These are phyloP conservation scores for Aradophagus sp. DNA, from an alignment of 1,140 invertebrate genomes.

Conservation along the genomic window DNA sequence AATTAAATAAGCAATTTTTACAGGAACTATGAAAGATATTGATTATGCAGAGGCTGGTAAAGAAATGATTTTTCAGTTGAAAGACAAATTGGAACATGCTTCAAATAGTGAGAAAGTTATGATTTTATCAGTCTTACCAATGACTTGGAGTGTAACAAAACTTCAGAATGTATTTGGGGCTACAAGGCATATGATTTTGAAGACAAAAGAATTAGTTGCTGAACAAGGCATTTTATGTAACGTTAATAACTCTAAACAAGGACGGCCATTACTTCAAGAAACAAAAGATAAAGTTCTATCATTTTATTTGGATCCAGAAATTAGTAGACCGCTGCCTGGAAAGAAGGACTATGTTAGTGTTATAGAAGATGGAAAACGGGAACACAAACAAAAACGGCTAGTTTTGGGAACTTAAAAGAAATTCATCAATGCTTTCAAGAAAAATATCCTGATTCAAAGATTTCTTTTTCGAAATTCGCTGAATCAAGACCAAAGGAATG, in stretches of 20 bases:
- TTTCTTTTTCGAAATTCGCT: constrained; percentile 14
- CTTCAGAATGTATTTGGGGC: constrained; percentile 5
- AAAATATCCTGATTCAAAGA: constrained; percentile 8
- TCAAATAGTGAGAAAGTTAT: constrained; percentile 1
- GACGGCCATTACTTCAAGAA: neutral
- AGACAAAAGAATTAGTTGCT: constrained; percentile 8
- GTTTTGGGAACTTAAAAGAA: constrained; percentile 19
- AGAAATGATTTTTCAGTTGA: constrained; percentile 17
- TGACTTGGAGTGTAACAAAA: constrained; percentile 3
- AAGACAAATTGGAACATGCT: constrained; percentile 15
- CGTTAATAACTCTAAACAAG: constrained; percentile 3
- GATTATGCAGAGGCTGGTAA: constrained; percentile 15
- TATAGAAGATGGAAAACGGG: constrained; percentile 1
- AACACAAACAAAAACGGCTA: constrained; percentile 22
- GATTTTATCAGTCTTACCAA: constrained; percentile 14
- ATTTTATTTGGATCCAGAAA: constrained; percentile 18
- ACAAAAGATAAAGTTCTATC: neutral
- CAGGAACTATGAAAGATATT: constrained; percentile 1
- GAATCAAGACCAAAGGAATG: constrained; percentile 29
- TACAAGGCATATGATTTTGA: constrained; percentile 6
- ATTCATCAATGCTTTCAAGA: constrained; percentile 13
- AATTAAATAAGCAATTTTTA: no score
- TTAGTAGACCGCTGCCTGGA: constrained; percentile 8
- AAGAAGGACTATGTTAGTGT: constrained; percentile 15
- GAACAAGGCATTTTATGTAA: constrained; percentile 11